Evolutionary conservation across 1,140 invertebrate genomes (phyloP).

Genomic region (Centruroides sculpturatus): DNA sequence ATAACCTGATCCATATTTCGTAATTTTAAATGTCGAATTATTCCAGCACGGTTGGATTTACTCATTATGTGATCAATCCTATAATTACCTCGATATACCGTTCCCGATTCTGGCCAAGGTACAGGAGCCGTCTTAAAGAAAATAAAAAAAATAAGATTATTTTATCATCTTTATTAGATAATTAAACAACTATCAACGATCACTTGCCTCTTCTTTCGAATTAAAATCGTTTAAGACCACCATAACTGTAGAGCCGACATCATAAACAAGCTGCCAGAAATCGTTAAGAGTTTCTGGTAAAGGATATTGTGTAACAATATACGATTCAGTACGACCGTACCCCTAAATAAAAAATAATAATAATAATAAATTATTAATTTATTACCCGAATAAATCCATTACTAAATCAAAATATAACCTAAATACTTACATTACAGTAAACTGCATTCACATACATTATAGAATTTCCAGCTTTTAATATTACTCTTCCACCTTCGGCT

Average conservation of each 20-base stretch:
- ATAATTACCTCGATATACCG: constrained; percentile 5
- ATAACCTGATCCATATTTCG: too few relatives aligned
- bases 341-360: constrained; percentile 19
- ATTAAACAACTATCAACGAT: background rate
- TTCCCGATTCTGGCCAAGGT: constrained; percentile 11
- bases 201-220: constrained; percentile 11
- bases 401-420: background rate
- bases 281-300: constrained; percentile 12
- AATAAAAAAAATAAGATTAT: background rate
- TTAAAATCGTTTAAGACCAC: constrained; percentile 19
- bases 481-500: constrained; percentile 11
- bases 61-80: constrained; percentile 4
- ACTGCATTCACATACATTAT: constrained; percentile 20
- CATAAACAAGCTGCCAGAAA: constrained; percentile 17
- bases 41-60: too few relatives aligned
- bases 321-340: constrained; percentile 29
- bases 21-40: too few relatives aligned
- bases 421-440: constrained; percentile 16
- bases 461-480: constrained; percentile 9
- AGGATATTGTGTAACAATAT: constrained; percentile 30
- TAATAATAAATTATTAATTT: constrained; percentile 1
- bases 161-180: too few relatives aligned
- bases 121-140: constrained; percentile 7
- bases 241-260: constrained; percentile 1
- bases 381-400: constrained; percentile 1